phyloP scores from a whole-genome alignment of 2,888 invertebrate species.

The Rhagonycha lutea region DNA sequence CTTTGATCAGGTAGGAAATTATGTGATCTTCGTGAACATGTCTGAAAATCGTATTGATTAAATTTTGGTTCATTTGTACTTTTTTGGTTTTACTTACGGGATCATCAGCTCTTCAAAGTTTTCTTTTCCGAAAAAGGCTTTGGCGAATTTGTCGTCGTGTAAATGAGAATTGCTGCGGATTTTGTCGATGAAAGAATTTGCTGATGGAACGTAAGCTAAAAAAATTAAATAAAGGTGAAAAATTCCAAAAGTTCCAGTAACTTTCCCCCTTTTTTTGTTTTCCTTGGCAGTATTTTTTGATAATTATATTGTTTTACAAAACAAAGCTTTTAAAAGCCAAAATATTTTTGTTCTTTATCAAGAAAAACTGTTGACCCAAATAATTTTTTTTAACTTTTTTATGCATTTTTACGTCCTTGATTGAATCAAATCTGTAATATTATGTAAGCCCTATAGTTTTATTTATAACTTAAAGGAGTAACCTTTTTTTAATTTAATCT shows the following conservation, averaged over 20 bases:
- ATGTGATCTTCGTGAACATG: constrained; percentile 47
- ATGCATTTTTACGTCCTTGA: neutral
- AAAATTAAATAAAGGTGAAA: constrained; percentile 30
- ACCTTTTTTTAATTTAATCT: neutral
- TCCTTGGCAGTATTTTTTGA: too few relatives aligned
- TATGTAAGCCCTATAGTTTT: neutral
- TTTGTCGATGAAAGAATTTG: constrained; percentile 70
- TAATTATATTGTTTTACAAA: too few relatives aligned
- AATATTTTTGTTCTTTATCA: neutral
- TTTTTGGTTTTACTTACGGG: constrained; percentile 40
- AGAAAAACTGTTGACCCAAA: too few relatives aligned
- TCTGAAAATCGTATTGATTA: constrained; percentile 10
- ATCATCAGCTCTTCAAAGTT: constrained; percentile 36
- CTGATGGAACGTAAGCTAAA: constrained; percentile 75
- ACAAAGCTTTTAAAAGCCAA: neutral
- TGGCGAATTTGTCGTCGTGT: constrained; percentile 76
- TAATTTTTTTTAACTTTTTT: too few relatives aligned
- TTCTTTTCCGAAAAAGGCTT: constrained; percentile 59
- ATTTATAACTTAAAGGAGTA: neutral
- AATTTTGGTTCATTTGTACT: neutral
- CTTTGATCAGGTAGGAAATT: constrained; percentile 76
- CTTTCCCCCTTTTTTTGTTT: too few relatives aligned
- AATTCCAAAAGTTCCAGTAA: neutral
- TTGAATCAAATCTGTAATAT: neutral
- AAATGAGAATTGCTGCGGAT: constrained; percentile 80